A percentile compares a stretch with the other conserved stretches of the same genome.
Conservation (phyloP, 1,140 invertebrate genomes). For the Leptonema lineaticorne region DNA sequence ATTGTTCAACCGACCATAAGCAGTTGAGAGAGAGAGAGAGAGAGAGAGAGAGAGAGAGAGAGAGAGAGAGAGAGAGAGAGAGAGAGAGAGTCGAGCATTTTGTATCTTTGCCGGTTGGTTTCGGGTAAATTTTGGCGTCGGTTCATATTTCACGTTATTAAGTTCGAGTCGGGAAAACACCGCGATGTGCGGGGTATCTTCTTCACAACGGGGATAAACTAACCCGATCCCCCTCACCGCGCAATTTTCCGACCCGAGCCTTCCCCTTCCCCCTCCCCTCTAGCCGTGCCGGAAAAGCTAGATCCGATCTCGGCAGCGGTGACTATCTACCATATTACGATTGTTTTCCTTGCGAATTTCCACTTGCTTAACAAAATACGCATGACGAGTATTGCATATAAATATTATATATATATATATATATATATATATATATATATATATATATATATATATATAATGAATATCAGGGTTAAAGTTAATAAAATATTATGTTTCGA, state of each 20-base stretch:
- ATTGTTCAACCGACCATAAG: no score
- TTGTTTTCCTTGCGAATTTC: background rate
- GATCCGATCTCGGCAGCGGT: background rate
- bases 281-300: background rate
- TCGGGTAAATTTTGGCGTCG: background rate
- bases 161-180: background rate
- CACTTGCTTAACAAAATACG: background rate
- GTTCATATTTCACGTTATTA: conserved; percentile 2
- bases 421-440: background rate
- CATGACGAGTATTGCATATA: background rate
- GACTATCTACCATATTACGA: background rate
- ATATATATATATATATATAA: background rate
- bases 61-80: no score
- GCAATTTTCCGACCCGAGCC: no score
- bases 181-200: no score
- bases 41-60: no score
- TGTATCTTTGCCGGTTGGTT: background rate
- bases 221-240: no score
- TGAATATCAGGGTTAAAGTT: no score
- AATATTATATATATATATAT: background rate
- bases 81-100: no score
- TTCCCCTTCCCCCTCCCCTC: no score
- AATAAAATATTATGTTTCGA: no score
- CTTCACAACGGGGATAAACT: no score
- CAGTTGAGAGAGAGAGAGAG: no score